Evolutionary conservation across 23 tunicate genomes (phyloP), one percentile per base, ranked within the genome.

Genomic region (Botrylloides violaceus): DNA sequence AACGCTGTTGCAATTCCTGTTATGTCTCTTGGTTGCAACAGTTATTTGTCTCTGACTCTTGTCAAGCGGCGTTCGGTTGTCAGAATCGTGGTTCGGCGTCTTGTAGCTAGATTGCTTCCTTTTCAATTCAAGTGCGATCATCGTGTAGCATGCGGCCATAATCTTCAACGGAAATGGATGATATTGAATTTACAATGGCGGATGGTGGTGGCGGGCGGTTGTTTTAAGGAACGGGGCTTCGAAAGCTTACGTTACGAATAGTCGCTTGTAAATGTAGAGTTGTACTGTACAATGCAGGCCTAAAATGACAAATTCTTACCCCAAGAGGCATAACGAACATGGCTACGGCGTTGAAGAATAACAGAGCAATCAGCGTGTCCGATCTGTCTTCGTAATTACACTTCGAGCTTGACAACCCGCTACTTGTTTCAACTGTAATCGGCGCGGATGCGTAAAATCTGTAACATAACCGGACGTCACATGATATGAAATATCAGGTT

Each of bases 131-230:
- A 39, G 12, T 18, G 81, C 66, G 47, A 88, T 88, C 33, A 82
- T 76, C 27, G 80, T 83, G 50, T 88, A 88, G 32, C 85, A 88
- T 18, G 73, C 60, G 27, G 74, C 31, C 96, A 88, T 88, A 12
- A 88, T 71, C 96, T 88, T 5, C 55, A 47, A 12, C 55, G 18
- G 55, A 47, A 47, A 47, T 47, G 18, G 12, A 47, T 47, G 15
- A 47, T 47, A 18, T 18, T 47, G 15, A 47, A 47, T 18, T 47
- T 12, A 47, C 12, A 12, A 47, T 47, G n/a, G n/a, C n/a, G n/a
- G n/a, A n/a, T n/a, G n/a, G n/a, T n/a, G n/a, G n/a, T n/a, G n/a
- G n/a, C n/a, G n/a, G n/a, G n/a, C n/a, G n/a, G n/a, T n/a, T n/a
- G n/a, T n/a, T n/a, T n/a, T n/a, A n/a, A n/a, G n/a, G n/a, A n/a